These are phyloP conservation scores for Meda fulgida DNA, from an alignment of 2,797 vertebrate genomes.

Conservation along the genomic window DNA sequence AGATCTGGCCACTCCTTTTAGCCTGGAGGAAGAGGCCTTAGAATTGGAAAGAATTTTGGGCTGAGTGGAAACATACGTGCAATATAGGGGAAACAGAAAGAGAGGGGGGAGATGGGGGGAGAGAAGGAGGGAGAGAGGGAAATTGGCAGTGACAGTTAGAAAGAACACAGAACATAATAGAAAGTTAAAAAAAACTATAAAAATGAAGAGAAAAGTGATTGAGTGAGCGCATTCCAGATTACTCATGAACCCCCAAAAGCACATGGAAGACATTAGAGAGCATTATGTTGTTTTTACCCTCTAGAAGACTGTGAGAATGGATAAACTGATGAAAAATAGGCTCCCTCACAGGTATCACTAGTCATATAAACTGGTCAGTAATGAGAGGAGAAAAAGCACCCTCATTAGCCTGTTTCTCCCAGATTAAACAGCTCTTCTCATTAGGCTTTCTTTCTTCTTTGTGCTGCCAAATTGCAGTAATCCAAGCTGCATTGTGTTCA, in stretches of 20 bases:
- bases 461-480: constrained; percentile 34
- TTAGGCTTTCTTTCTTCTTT: constrained; percentile 33
- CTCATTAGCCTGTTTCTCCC: background rate
- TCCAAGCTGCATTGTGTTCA: constrained; percentile 20
- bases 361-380: constrained; percentile 8
- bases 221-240: constrained; percentile 32
- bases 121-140: constrained; percentile 48
- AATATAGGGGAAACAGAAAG: constrained; percentile 43
- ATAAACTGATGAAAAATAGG: constrained; percentile 12
- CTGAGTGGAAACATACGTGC: constrained; percentile 50
- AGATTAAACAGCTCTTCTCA: constrained; percentile 31
- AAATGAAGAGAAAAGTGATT: constrained; percentile 8
- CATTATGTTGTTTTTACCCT: constrained; percentile 47
- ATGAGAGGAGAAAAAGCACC: background rate
- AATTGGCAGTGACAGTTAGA: background rate
- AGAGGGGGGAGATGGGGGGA: constrained; percentile 24
- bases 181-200: background rate
- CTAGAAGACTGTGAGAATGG: constrained; percentile 5
- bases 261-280: constrained; percentile 53
- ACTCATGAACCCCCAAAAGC: constrained; percentile 44
- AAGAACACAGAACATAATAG: constrained; percentile 22
- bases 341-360: constrained; percentile 4
- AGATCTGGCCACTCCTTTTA: constrained; percentile 39
- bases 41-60: constrained; percentile 42
- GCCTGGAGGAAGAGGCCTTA: constrained; percentile 35